Evolutionary conservation across 2,888 invertebrate genomes (phyloP), one percentile per base, ranked within the genome.

Genomic region (Fissipunctia ypsillon): DNA sequence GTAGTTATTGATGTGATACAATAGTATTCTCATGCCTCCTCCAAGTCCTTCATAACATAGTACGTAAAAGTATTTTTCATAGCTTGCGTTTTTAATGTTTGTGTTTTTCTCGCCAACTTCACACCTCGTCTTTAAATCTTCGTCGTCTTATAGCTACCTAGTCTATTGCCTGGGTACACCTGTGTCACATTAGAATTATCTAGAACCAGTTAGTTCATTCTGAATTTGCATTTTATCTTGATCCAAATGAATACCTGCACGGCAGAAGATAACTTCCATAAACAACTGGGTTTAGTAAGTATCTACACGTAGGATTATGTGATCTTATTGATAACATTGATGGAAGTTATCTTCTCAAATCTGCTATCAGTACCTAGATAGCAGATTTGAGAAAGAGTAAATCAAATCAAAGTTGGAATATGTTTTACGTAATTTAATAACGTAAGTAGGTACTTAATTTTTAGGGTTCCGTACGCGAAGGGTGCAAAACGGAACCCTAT

Each of bases 171-270:
- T 28, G 31, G n/a, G 25, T 73, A 60, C 73, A 60, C 41, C 52
- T 80, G 73, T 80, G 80, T n/a, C n/a, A 73, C 48, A 28, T 61
- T 48, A 43, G 22, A n/a, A 50, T 48, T 28, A 73, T 80, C 54
- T 73, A 41, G 43, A 80, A 73, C 60, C 35, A 61, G 74, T 80
- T 61, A 3, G 56, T 73, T 61, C 22, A 48, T 9, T 72, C 54
- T 16, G n/a, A 19, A 76, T 76, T 80, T 56, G 14, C 54, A 61
- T 73, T 48, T 78, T 73, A 79, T 76, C 74, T 56, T 35, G 35
- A 80, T 48, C 45, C 2, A 35, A 43, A 61, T 76, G 48, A 74
- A 80, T 61, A 43, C 31, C 35, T 56, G 76, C 41, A 73, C 48
- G 41, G 74, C 28, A 75, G 57, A 80, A 48, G 59, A 75, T 77